Percentiles rank a stretch among this genome's conserved stretches.
These are phyloP conservation scores for Melanostigma gelatinosum DNA, from an alignment of 2,113 vertebrate species.

Conservation along the genomic window DNA sequence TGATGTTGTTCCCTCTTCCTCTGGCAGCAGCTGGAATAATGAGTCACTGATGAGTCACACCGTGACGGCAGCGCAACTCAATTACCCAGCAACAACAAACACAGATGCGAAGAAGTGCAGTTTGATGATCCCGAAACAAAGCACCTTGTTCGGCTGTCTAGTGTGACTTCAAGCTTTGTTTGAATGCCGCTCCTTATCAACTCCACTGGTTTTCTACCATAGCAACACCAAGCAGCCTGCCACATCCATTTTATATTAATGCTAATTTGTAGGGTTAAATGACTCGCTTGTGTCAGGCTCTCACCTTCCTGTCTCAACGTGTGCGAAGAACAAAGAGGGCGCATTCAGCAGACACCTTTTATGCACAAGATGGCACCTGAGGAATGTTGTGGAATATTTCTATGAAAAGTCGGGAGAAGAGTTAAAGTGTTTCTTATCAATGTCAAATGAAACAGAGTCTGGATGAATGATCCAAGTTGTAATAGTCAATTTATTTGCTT, in stretches of 20 bases:
- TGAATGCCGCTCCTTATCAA: conserved; percentile 44
- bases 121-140: conserved; percentile 53
- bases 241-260: conserved; percentile 40
- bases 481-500: no score
- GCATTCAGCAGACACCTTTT: background rate
- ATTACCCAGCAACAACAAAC: conserved; percentile 69
- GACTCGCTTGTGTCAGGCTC: conserved; percentile 15
- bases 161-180: conserved; percentile 22
- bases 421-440: no score
- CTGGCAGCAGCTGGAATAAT: conserved; percentile 58
- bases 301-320: conserved; percentile 6
- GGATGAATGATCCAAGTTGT: no score
- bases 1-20: conserved; percentile 42
- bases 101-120: conserved; percentile 31
- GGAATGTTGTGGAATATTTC: no score
- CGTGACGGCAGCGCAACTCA: conserved; percentile 62
- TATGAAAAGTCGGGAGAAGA: no score
- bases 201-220: conserved; percentile 2
- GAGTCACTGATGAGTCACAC: conserved; percentile 67
- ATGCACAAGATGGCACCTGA: background rate
- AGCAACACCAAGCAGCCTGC: background rate
- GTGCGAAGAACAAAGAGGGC: conserved; percentile 14
- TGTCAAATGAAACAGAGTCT: no score
- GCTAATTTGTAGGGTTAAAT: conserved; percentile 40
- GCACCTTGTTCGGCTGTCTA: conserved; percentile 24